Base-by-base conservation (phyloP, 1,140 invertebrate genomes). In the Leucophenga varia region DNA sequence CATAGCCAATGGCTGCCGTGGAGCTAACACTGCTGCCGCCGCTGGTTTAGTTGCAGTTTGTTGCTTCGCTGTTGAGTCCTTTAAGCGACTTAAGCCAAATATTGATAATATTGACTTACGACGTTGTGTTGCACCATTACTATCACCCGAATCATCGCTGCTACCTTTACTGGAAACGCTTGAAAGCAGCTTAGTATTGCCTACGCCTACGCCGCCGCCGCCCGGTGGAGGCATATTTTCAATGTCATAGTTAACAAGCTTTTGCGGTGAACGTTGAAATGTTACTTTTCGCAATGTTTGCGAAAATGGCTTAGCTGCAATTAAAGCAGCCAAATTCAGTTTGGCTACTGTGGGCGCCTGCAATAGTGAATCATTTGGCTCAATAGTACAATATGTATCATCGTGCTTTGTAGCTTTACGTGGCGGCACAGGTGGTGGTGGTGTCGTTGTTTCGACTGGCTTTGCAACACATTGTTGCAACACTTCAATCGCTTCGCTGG, bases 321-420 rank as follows among this genome's bases (percentile, higher is more conserved):
- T 55, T 9, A 72, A 25, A n/a, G 52, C 13, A 6, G 65, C 69
- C 39, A 74, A 43, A 51, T 70, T 64, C n/a, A 74, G 30, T 16
- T 74, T 74, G 13, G 72, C 72, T 41, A 73, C 63, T 12, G 72
- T 74, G 0, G 71, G 71, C 10, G 57, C n/a, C 16, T 52, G 38
- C 22, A 41, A 2, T 2, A 67, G 1, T 1, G 72, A 61, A 8
- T 74, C 72, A 20, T 69, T 72, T 12, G 61, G 55, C 43, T 74
- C 72, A 17, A 74, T 74, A n/a, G 55, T 59, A 49, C 68, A 71
- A 28, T 74, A 74, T n/a, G 64, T 73, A 36, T 72, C 70, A 19
- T 72, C 64, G 4, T 64, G 55, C 1, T 50, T 45, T 2, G 43
- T 42, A 37, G 38, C 52, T 1, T 35, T 8, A 6, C 60, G 55